phyloP scores from a whole-genome alignment of 2,888 invertebrate genomes.

The Prostheceraeus crozeri region DNA sequence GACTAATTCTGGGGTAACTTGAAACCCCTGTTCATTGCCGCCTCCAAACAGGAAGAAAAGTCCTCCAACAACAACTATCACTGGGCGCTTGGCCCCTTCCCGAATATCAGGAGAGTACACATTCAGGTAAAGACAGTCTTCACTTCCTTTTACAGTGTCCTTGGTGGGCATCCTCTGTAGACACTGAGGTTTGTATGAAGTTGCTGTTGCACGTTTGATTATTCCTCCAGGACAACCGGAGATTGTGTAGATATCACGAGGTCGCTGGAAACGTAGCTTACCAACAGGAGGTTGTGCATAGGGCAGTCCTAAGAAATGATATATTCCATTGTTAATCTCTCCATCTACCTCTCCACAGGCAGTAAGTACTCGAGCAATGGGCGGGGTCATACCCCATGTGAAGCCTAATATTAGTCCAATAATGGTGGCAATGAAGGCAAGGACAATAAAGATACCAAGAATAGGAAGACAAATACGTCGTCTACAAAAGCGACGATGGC shows the following conservation, averaged over 20 bases:
- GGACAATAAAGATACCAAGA: too few species aligned
- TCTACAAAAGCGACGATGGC: too few species aligned
- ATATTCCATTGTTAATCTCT: constrained; percentile 11
- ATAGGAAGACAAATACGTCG: too few species aligned
- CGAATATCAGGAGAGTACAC: constrained; percentile 10
- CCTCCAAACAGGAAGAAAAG: constrained; percentile 24
- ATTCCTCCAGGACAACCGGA: too few species aligned
- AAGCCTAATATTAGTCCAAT: too few species aligned
- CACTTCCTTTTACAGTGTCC: constrained; percentile 19
- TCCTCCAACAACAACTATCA: constrained; percentile 23
- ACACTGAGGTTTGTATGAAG: constrained; percentile 25
- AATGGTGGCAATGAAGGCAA: too few species aligned
- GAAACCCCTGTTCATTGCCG: constrained; percentile 11
- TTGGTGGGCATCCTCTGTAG: constrained; percentile 4
- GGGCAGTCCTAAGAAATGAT: constrained; percentile 24
- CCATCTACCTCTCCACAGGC: constrained; percentile 32
- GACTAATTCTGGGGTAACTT: constrained; percentile 26
- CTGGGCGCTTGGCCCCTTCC: background rate
- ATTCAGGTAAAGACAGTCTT: constrained; percentile 33
- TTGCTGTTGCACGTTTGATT: too few species aligned
- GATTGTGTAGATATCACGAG: constrained; percentile 21
- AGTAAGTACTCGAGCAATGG: too few species aligned
- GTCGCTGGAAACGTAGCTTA: background rate
- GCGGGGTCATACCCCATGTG: too few species aligned
- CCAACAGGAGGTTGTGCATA: constrained; percentile 29